These are phyloP conservation scores for Poeciliopsis presidionis DNA, from an alignment of 2,797 vertebrate species.

Conservation along the genomic window DNA sequence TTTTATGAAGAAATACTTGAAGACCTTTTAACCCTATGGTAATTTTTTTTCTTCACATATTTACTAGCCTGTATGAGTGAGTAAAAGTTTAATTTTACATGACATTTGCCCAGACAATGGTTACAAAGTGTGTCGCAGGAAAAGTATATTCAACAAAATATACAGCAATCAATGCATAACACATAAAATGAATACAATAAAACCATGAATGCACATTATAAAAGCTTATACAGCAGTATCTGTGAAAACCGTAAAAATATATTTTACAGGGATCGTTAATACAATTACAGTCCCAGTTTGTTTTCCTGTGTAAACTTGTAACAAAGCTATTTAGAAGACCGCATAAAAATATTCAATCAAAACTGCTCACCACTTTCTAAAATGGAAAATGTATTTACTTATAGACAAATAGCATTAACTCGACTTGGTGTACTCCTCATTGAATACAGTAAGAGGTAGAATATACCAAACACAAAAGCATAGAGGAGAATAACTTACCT, in stretches of 20 bases:
- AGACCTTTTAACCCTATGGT: not conserved
- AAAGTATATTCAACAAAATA: not conserved
- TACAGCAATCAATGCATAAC: not conserved
- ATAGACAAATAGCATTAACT: not conserved
- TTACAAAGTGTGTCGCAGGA: not conserved
- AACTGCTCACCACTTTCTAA: not conserved
- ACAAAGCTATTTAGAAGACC: not conserved
- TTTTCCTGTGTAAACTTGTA: not conserved
- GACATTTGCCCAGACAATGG: not conserved
- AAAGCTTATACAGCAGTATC: not conserved
- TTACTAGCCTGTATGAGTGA: not conserved
- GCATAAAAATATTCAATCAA: not conserved
- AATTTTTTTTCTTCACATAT: not conserved
- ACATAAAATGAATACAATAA: not conserved
- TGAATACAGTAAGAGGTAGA: not conserved
- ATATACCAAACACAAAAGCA: not conserved
- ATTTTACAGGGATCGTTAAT: not conserved
- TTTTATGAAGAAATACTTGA: not conserved
- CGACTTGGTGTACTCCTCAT: not conserved
- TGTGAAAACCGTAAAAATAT: not conserved
- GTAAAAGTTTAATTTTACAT: not conserved
- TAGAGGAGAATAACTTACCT: conserved; percentile 81
- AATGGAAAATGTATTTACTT: not conserved
- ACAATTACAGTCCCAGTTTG: not conserved
- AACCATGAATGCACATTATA: not conserved